Evolutionary conservation across 2,113 vertebrate species (phyloP), one percentile per base, ranked within the genome.

Genomic region (Thunnus maccoyii): DNA sequence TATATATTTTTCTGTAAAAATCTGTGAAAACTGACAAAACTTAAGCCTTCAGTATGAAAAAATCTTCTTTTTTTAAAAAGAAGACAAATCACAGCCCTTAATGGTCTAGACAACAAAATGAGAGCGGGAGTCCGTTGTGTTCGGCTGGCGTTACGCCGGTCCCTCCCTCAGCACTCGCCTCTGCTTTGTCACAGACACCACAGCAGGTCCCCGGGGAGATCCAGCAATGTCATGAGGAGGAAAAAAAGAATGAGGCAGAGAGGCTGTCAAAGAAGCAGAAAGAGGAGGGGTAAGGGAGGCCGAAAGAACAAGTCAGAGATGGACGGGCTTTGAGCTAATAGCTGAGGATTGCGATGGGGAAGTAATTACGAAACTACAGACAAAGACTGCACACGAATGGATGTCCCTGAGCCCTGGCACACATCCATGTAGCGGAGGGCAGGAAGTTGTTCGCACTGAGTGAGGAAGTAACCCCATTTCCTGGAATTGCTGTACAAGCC

Each of bases 381-480:
- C 89, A 92, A 91, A 90, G 87, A 83, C 72, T 89, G 83, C 88
- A 90, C 92, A 84, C 81, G 77, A 87, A 82, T 44, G 55, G 86
- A 72, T 84, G 89, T 93, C 90, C 83, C 86, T 56, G 52, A 74
- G 78, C 86, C 76, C 86, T 93, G 94, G 94, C 89, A 72, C 61
- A 20, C 80, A 83, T 92, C 93, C 91, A 92, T 74, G 82, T 77
- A 74, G 88, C 86, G 66, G 83, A 93, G 91, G 89, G 88, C 90
- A 95, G 95, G 95, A 96, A 96, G 95, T 95, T 95, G 94, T 96
- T 96, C 92, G 62, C 88, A 12, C 93, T 70, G 81, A 93, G 91
- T 94, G 89, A 94, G 95, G 95, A 96, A 95, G 94, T 93, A 89
- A 94, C 94, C 91, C 93, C 84, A 89, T 93, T 95, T 96, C 95